These are phyloP conservation scores for Parnassius smintheus DNA, from an alignment of 2,888 invertebrate species.

Conservation along the genomic window DNA sequence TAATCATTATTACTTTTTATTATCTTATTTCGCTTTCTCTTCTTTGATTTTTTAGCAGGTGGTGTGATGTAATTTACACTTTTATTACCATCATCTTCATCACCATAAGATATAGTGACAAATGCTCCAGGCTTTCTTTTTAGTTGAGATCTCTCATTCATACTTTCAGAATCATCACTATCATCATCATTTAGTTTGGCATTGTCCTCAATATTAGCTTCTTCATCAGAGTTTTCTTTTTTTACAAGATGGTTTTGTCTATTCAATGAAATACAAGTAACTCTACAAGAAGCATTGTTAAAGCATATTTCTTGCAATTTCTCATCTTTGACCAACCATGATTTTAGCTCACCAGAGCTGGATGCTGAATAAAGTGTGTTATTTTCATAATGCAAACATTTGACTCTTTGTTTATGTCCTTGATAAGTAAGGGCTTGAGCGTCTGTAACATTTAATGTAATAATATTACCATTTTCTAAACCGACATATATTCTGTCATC, in stretches of 20 bases:
- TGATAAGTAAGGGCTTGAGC: conserved; percentile 67
- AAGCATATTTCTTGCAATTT: conserved; percentile 78
- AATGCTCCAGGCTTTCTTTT: conserved; percentile 67
- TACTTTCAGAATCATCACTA: conserved; percentile 48
- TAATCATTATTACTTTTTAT: conserved; percentile 44
- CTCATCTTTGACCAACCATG: conserved; percentile 80
- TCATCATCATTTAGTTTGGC: conserved; percentile 36
- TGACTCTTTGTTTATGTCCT: conserved; percentile 85
- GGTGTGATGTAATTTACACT: conserved; percentile 40
- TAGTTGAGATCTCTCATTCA: conserved; percentile 32
- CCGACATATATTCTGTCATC: conserved; percentile 85
- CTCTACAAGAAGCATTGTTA: conserved; percentile 85
- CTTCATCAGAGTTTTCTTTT: conserved; percentile 57
- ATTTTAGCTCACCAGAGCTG: conserved; percentile 89
- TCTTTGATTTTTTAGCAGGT: conserved; percentile 58
- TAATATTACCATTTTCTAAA: conserved; percentile 87
- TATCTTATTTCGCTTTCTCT: conserved; percentile 61
- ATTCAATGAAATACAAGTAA: conserved; percentile 86
- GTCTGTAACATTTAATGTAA: conserved; percentile 78
- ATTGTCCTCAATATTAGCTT: conserved; percentile 36
- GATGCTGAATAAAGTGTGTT: conserved; percentile 85
- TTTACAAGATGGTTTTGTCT: conserved; percentile 66
- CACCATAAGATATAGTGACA: conserved; percentile 67
- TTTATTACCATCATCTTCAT: conserved; percentile 42
- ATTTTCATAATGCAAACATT: conserved; percentile 82